A percentile compares a stretch with the other conserved stretches of the same genome.
These are phyloP conservation scores for Troides aeacus DNA, from an alignment of 2,888 invertebrate genomes.

Conservation along the genomic window DNA sequence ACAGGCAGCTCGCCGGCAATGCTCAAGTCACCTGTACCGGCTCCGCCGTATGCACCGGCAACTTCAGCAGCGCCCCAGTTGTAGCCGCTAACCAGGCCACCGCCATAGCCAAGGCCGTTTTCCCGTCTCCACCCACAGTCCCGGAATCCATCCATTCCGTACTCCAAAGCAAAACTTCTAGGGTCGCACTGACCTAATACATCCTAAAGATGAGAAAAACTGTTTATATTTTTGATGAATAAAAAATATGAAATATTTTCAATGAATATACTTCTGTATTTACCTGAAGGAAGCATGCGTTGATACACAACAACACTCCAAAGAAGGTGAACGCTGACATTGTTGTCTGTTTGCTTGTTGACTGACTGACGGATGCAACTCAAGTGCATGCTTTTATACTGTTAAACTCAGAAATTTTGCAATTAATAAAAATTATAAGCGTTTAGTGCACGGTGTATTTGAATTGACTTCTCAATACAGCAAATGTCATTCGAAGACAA, in stretches of 20 bases:
- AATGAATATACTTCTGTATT: not conserved
- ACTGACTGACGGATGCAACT: not conserved
- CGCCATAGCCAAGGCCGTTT: not conserved
- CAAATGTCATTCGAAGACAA: not conserved
- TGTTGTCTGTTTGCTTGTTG: not conserved
- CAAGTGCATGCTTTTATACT: not conserved
- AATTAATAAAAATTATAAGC: not conserved
- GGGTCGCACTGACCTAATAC: slow-evolving; percentile 4
- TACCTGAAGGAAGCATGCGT: slow-evolving; percentile 7
- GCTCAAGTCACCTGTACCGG: slow-evolving; percentile 20
- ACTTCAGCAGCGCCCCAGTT: slow-evolving; percentile 4
- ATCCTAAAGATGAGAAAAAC: not conserved
- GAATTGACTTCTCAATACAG: not conserved
- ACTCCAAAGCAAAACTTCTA: not conserved
- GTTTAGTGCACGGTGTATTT: not conserved
- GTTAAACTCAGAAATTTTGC: not conserved
- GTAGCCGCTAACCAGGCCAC: slow-evolving; percentile 4
- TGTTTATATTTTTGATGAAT: no score
- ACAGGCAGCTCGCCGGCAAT: slow-evolving; percentile 26
- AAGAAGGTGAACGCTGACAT: not conserved
- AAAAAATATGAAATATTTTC: not conserved
- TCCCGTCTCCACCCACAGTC: no score
- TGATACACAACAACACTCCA: not conserved
- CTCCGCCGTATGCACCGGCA: slow-evolving; percentile 17
- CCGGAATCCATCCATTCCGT: not conserved